These are phyloP conservation scores for Ctenodactylus gundi DNA, from an alignment of 2,113 vertebrate species.

Conservation along the genomic window DNA sequence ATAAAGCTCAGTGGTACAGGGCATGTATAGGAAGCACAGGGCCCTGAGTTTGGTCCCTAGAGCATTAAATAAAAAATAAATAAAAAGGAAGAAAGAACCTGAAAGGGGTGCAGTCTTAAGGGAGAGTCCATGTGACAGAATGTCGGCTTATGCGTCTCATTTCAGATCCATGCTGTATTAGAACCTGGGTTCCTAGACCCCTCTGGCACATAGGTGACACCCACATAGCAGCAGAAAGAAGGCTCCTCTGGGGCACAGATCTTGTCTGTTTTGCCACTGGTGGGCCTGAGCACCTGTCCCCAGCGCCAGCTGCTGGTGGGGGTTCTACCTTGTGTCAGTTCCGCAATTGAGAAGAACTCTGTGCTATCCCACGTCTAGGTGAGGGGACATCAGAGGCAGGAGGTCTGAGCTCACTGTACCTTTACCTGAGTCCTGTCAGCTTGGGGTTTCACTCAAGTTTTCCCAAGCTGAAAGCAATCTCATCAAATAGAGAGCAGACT, in stretches of 20 bases:
- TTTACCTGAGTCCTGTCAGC: background rate
- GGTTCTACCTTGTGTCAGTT: too few species aligned
- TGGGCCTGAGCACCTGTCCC: background rate
- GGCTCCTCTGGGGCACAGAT: background rate
- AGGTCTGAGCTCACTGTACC: background rate
- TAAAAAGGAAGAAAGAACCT: background rate
- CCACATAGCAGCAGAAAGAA: background rate
- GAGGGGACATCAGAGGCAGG: background rate
- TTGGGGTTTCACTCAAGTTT: background rate
- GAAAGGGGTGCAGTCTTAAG: background rate
- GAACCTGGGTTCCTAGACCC: background rate
- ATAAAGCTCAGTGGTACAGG: background rate
- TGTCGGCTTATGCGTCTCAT: background rate
- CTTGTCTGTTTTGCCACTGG: background rate
- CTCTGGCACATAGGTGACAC: background rate
- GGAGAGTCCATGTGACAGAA: background rate
- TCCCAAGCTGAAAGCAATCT: background rate
- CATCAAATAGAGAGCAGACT: background rate
- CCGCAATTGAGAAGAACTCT: too few species aligned
- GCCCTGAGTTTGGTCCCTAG: background rate
- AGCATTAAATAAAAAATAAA: background rate
- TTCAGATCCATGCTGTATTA: background rate
- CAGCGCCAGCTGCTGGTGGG: background rate
- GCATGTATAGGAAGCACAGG: background rate
- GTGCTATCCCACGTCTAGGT: background rate